A percentile compares a stretch with the other conserved stretches of the same genome.
Evolutionary conservation across 2,888 invertebrate species (phyloP).

Genomic region (Neocrepidodera transversa): DNA sequence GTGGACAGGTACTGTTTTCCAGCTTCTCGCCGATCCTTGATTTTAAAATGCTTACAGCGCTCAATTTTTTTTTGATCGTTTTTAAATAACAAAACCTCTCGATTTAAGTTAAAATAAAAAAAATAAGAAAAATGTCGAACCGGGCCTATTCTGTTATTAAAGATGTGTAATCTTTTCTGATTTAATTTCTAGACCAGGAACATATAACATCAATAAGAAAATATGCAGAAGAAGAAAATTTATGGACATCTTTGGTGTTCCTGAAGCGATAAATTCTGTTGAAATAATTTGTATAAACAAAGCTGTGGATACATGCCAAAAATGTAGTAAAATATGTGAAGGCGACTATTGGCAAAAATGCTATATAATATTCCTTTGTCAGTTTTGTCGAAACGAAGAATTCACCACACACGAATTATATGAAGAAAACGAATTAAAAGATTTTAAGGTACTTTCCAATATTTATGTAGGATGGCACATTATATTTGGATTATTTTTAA

Average conservation of each 20-base stretch:
- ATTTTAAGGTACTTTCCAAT: slow-evolving; percentile 53
- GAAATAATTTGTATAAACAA: slow-evolving; percentile 59
- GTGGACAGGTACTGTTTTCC: too few relatives aligned
- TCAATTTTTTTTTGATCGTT: too few relatives aligned
- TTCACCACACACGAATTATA: slow-evolving; percentile 50
- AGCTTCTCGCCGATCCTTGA: too few relatives aligned
- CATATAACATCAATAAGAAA: slow-evolving; percentile 44
- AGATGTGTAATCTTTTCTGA: too few relatives aligned
- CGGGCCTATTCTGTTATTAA: too few relatives aligned
- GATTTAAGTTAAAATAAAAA: too few relatives aligned
- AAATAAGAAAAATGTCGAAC: too few relatives aligned
- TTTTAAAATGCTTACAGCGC: too few relatives aligned
- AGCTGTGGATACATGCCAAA: slow-evolving; percentile 57
- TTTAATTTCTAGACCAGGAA: slow-evolving; percentile 53
- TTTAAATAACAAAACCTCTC: too few relatives aligned
- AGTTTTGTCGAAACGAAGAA: slow-evolving; percentile 59
- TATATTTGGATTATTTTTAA: too few relatives aligned
- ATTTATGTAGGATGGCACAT: too few relatives aligned
- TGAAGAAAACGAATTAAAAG: slow-evolving; percentile 45
- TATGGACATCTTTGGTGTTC: slow-evolving; percentile 59
- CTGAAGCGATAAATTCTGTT: slow-evolving; percentile 58
- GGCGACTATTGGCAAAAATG: slow-evolving; percentile 63
- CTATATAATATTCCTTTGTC: slow-evolving; percentile 57
- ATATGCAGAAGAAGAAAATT: slow-evolving; percentile 54
- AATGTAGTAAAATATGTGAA: slow-evolving; percentile 57